Percentiles rank a stretch among this genome's conserved stretches.
Evolutionary conservation across 2,797 vertebrate genomes (phyloP).

Genomic region (Sarcophilus harrisii): DNA sequence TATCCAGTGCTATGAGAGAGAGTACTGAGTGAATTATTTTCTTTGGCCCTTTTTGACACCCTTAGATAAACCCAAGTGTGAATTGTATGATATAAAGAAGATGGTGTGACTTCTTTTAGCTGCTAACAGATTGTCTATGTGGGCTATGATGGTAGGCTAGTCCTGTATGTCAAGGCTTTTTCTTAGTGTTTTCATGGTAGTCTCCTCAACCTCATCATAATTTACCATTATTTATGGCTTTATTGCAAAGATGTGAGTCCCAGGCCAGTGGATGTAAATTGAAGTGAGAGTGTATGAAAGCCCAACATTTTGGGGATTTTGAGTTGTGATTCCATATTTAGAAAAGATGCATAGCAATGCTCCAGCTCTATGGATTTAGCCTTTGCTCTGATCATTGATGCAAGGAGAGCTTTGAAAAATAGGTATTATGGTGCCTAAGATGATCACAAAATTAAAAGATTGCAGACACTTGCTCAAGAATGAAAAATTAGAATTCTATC

Average conservation of each 20-base stretch:
- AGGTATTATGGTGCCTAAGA: background rate
- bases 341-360: background rate
- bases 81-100: background rate
- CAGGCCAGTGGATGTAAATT: background rate
- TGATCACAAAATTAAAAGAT: background rate
- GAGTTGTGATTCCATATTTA: constrained; percentile 14
- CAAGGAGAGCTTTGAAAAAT: background rate
- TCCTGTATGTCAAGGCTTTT: background rate
- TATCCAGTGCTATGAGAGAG: constrained; percentile 2
- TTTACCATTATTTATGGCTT: background rate
- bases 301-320: background rate
- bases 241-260: background rate
- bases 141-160: background rate
- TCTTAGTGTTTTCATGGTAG: background rate
- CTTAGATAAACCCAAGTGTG: background rate
- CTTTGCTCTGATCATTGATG: constrained; percentile 9
- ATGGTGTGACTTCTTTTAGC: background rate
- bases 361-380: background rate
- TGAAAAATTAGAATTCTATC: background rate
- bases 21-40: background rate
- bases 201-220: background rate
- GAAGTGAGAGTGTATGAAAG: background rate
- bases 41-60: background rate
- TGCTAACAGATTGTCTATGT: background rate
- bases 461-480: background rate